A percentile compares a stretch with the other conserved stretches of the same genome.
phyloP scores from a whole-genome alignment of 2,888 invertebrate species.

The Cabera pusaria region DNA sequence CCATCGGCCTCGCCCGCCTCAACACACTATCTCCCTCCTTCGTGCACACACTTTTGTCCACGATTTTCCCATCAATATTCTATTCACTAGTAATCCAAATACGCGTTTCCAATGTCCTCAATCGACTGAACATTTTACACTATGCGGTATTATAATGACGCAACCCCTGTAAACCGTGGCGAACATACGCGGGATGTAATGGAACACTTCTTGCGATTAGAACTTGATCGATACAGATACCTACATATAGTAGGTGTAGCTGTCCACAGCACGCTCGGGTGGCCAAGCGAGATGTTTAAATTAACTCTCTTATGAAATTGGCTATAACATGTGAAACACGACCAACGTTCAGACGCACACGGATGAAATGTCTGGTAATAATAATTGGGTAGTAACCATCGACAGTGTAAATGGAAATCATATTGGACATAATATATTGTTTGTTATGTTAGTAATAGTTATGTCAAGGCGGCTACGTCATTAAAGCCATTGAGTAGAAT shows the following conservation, averaged over 20 bases:
- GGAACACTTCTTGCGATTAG: constrained; percentile 41
- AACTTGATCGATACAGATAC: constrained; percentile 26
- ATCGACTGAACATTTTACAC: constrained; percentile 59
- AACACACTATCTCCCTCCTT: constrained; percentile 39
- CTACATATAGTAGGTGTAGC: constrained; percentile 38
- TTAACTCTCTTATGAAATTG: constrained; percentile 57
- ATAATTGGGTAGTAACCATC: constrained; percentile 7
- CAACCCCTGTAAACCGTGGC: constrained; percentile 56
- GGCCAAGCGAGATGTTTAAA: constrained; percentile 54
- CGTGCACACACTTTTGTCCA: constrained; percentile 39
- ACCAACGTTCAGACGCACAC: constrained; percentile 24
- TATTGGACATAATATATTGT: too few relatives aligned
- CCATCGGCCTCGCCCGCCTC: constrained; percentile 71
- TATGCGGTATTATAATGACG: constrained; percentile 49
- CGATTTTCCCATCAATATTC: constrained; percentile 40
- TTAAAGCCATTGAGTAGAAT: background rate
- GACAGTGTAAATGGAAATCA: constrained; percentile 3
- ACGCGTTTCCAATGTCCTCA: constrained; percentile 41
- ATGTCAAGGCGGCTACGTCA: too few relatives aligned
- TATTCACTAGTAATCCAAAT: constrained; percentile 50
- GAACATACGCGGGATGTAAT: constrained; percentile 40
- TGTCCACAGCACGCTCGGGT: constrained; percentile 53
- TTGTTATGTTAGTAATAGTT: too few relatives aligned
- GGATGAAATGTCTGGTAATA: constrained; percentile 6
- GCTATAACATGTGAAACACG: constrained; percentile 51